Conservation (phyloP, 1,140 invertebrate genomes). For the Eupeodes corollae region DNA sequence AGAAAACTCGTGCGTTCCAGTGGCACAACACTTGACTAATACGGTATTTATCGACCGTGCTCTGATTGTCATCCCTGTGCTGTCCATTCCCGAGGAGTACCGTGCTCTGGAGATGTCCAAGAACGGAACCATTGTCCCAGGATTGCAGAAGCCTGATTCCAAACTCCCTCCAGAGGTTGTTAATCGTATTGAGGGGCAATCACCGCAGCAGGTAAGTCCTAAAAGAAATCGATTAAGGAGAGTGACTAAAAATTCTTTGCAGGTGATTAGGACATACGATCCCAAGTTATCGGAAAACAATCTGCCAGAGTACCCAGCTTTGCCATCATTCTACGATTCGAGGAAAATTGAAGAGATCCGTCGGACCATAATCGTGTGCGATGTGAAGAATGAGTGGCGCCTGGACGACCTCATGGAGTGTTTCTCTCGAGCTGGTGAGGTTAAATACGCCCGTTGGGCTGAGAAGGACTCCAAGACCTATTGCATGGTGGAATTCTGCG, state of each 20-base stretch:
- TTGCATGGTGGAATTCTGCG: conserved; percentile 87
- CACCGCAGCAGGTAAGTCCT: conserved; percentile 51
- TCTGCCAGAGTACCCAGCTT: conserved; percentile 80
- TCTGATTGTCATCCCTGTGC: conserved; percentile 85
- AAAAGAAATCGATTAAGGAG: background rate
- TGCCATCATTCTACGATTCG: conserved; percentile 82
- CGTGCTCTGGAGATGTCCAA: conserved; percentile 82
- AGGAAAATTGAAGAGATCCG: conserved; percentile 93
- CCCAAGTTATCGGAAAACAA: conserved; percentile 73
- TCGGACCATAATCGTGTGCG: conserved; percentile 72
- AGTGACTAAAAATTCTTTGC: conserved; percentile 7
- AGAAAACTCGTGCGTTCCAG: conserved; percentile 63
- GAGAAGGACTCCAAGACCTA: conserved; percentile 65
- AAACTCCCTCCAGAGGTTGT: conserved; percentile 79
- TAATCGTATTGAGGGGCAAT: conserved; percentile 75
- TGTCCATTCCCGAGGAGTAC: conserved; percentile 91
- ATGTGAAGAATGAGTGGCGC: conserved; percentile 57
- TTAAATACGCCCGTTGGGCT: conserved; percentile 91
- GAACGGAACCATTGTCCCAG: conserved; percentile 72
- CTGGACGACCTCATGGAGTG: conserved; percentile 74
- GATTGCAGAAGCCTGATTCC: conserved; percentile 66
- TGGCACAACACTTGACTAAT: conserved; percentile 96
- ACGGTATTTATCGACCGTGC: conserved; percentile 98
- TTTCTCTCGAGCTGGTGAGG: conserved; percentile 77
- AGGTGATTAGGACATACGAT: conserved; percentile 82